Evolutionary conservation across 2,797 vertebrate species (phyloP), one percentile per base, ranked within the genome.

Genomic region (Xiphorhynchus erythropygius): DNA sequence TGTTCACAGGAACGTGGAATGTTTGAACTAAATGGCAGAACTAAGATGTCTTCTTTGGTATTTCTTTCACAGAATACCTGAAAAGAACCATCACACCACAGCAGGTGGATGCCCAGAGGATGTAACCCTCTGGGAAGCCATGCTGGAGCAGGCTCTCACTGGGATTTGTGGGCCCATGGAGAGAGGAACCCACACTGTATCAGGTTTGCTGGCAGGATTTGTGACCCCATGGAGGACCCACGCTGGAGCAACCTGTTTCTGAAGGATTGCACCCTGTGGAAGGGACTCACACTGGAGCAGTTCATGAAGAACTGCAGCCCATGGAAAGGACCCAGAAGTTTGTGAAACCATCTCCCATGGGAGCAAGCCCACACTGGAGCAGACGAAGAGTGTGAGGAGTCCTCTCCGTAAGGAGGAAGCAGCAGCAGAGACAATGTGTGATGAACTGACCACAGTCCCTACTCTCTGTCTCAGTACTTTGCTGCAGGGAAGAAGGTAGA

Each of bases 331-430:
- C 5, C 1, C 12, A 62, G 28, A 80, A 44, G 7, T 62, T 39
- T 15, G 12, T 4, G 24, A 11, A 11, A 6, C 11, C 10, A 8
- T 42, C 13, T 73, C 33, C n/a, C 8, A 3, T 27, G 4, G 5
- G 22, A 33, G 18, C 10, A 18, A 57, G 5, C 8, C 7, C 21
- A 32, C 5, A 13, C 2, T 8, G 28, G 24, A 71, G 27, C 18
- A 57, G 22, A 9, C 8, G 28, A 65, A 65, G 13, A 65, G 12
- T 33, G 21, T 23, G 41, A 55, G 9, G 18, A 71, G 18, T 32
- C 15, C 6, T 49, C 32, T 5, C 15, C 5, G 4, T 1, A 2
- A 55, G 2, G 18, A 44, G 0, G 1, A 35, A 56, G 35, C 4
- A 50, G 9, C 15, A 10, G 28, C 8, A 21, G 41, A 33, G 22